These are phyloP conservation scores for Apolygus lucorum DNA, from an alignment of 1,140 invertebrate genomes.

Conservation along the genomic window DNA sequence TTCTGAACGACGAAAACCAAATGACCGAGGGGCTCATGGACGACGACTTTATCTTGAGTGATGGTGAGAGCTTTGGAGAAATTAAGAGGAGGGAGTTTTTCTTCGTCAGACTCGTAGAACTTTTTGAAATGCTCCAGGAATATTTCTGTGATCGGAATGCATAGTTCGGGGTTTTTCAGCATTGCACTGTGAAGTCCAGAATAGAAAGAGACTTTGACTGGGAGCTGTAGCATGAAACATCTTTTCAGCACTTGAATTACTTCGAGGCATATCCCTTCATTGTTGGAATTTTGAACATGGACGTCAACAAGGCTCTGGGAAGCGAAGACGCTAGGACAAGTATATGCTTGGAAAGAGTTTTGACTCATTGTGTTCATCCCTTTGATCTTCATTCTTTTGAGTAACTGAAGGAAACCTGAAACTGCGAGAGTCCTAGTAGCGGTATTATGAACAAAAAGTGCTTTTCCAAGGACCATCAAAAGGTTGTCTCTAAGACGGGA, in stretches of 20 bases:
- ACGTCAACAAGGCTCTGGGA: constrained; percentile 12
- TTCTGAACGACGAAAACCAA: constrained; percentile 32
- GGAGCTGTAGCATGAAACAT: constrained; percentile 32
- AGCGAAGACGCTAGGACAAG: constrained; percentile 30
- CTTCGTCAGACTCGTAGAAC: constrained; percentile 30
- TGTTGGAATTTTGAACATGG: constrained; percentile 22
- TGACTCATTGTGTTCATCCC: constrained; percentile 43
- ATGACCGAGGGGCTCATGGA: constrained; percentile 33
- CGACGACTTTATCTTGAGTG: constrained; percentile 26
- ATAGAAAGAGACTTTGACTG: constrained; percentile 33
- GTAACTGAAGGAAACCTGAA: constrained; percentile 45
- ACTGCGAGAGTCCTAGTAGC: constrained; percentile 46
- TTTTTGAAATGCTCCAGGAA: constrained; percentile 32
- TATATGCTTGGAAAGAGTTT: constrained; percentile 29
- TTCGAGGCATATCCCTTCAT: constrained; percentile 34
- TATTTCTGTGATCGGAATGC: constrained; percentile 28
- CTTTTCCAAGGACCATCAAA: constrained; percentile 48
- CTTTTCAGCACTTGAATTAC: constrained; percentile 33
- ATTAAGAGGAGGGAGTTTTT: constrained; percentile 31
- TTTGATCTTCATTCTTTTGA: constrained; percentile 44
- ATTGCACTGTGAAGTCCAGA: constrained; percentile 31
- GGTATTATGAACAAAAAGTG: constrained; percentile 43
- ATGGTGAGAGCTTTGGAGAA: constrained; percentile 29
- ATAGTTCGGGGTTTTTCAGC: constrained; percentile 32
- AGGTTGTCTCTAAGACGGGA: constrained; percentile 43